A percentile compares a stretch with the other conserved stretches of the same genome.
Conservation (phyloP, 2,888 invertebrate species). For the Parasteatoda lunata region DNA sequence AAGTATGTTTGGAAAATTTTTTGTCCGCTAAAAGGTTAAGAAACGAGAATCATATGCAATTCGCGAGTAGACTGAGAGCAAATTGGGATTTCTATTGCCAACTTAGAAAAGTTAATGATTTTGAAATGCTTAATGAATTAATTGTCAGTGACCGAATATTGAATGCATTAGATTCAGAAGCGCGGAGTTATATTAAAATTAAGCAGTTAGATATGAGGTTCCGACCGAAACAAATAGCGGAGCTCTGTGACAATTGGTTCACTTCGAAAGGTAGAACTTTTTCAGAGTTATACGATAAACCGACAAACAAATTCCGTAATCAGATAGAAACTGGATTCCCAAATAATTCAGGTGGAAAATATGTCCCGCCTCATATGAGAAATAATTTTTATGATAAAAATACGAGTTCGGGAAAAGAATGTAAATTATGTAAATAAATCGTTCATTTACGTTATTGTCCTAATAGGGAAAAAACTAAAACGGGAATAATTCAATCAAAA, state of each 20-base stretch:
- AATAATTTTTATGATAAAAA: too few relatives aligned
- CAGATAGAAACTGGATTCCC: too few relatives aligned
- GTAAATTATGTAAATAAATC: too few relatives aligned
- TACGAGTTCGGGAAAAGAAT: too few relatives aligned
- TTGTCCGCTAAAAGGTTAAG: neutral
- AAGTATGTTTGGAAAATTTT: constrained; percentile 18
- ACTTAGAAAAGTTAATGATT: neutral
- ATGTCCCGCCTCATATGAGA: too few relatives aligned
- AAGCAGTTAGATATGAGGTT: constrained; percentile 15
- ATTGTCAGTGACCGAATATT: constrained; percentile 14
- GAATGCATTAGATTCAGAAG: constrained; percentile 6
- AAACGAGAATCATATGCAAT: constrained; percentile 18
- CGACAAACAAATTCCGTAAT: neutral
- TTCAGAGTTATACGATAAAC: neutral
- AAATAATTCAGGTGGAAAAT: too few relatives aligned
- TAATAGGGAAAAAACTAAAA: too few relatives aligned
- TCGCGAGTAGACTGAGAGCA: neutral
- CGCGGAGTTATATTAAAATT: neutral
- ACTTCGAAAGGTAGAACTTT: constrained; percentile 11
- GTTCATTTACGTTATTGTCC: too few relatives aligned
- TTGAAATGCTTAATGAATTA: constrained; percentile 15
- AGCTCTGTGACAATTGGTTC: constrained; percentile 18
- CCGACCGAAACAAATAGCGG: neutral
- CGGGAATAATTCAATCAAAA: too few relatives aligned
- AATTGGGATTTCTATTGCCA: constrained; percentile 21